phyloP scores from a whole-genome alignment of 2,113 vertebrate species.

The Globicephala melas region DNA sequence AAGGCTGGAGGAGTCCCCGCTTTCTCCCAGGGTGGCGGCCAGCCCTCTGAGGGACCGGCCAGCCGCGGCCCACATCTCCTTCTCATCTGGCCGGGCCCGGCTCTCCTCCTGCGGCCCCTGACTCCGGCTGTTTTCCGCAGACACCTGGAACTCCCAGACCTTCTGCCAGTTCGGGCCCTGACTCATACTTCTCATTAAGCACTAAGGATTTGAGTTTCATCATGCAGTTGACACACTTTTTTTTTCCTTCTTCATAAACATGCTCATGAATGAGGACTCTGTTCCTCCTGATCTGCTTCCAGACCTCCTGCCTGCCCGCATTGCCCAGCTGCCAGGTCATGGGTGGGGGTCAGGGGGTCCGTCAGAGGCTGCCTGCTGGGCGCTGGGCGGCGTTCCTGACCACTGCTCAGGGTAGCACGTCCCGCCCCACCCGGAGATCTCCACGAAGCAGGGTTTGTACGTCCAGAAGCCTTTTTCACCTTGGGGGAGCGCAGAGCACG shows the following conservation, averaged over 20 bases:
- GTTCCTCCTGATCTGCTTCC: slow-evolving; percentile 17
- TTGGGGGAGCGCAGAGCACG: background rate
- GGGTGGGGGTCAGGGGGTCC: background rate
- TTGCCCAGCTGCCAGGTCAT: background rate
- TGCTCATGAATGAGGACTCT: slow-evolving; percentile 18
- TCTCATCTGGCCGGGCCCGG: rapidly evolving
- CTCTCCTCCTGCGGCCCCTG: background rate
- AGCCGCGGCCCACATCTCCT: rapidly evolving
- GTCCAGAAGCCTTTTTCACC: background rate
- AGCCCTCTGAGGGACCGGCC: background rate
- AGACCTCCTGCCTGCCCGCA: background rate
- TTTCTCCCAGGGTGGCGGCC: background rate
- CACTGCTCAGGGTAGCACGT: background rate
- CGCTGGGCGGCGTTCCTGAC: rapidly evolving
- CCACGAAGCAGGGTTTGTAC: background rate
- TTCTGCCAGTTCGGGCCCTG: slow-evolving; percentile 37
- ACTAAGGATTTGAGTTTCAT: slow-evolving; percentile 65
- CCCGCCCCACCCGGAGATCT: rapidly evolving
- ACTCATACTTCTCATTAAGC: slow-evolving; percentile 45
- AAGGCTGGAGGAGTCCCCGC: background rate
- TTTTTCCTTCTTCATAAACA: slow-evolving; percentile 44
- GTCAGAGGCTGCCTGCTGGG: background rate
- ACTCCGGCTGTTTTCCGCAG: slow-evolving; percentile 55
- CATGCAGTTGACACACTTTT: slow-evolving; percentile 59
- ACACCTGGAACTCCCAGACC: slow-evolving; percentile 42